These are phyloP conservation scores for Sceliomorpha sp. DNA, from an alignment of 2,888 invertebrate genomes.

Conservation along the genomic window DNA sequence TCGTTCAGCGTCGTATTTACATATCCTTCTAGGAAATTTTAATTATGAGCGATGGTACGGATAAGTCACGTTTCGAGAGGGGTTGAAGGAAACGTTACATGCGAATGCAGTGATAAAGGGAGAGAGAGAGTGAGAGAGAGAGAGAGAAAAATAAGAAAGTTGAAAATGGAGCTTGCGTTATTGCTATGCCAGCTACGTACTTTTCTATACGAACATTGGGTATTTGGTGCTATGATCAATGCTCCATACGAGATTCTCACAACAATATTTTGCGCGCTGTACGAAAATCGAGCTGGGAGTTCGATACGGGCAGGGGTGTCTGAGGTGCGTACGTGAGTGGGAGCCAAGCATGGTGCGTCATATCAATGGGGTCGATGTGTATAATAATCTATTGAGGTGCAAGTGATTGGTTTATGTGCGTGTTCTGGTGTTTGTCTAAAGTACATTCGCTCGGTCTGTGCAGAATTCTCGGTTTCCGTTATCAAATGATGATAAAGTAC, in stretches of 20 bases:
- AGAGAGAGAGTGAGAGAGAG: constrained; percentile 6
- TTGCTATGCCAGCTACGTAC: constrained; percentile 16
- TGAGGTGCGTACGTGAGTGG: constrained; percentile 26
- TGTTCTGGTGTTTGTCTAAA: constrained; percentile 5
- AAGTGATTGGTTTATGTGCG: constrained; percentile 36
- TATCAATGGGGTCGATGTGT: constrained; percentile 46
- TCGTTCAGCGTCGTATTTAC: too few species aligned
- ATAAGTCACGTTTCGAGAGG: too few species aligned
- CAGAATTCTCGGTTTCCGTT: constrained; percentile 1
- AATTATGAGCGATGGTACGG: too few species aligned
- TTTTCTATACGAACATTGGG: constrained; percentile 4
- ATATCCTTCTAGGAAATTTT: too few species aligned
- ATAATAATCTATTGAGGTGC: constrained; percentile 48
- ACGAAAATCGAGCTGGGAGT: constrained; percentile 9
- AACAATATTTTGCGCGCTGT: constrained; percentile 1
- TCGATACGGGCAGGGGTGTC: constrained; percentile 9
- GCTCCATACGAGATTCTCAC: constrained; percentile 10
- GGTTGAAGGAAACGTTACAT: too few species aligned
- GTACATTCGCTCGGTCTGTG: constrained; percentile 9
- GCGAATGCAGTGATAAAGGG: too few species aligned
- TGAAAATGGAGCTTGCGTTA: too few species aligned
- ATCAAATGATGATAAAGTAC: neutral
- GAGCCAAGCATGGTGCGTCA: constrained; percentile 50
- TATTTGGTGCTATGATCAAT: constrained; percentile 25
- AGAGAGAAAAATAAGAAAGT: constrained; percentile 17